Percentiles rank a stretch among this genome's conserved stretches.
Evolutionary conservation across 2,797 vertebrate species (phyloP).

Genomic region (Phataginus tricuspis): DNA sequence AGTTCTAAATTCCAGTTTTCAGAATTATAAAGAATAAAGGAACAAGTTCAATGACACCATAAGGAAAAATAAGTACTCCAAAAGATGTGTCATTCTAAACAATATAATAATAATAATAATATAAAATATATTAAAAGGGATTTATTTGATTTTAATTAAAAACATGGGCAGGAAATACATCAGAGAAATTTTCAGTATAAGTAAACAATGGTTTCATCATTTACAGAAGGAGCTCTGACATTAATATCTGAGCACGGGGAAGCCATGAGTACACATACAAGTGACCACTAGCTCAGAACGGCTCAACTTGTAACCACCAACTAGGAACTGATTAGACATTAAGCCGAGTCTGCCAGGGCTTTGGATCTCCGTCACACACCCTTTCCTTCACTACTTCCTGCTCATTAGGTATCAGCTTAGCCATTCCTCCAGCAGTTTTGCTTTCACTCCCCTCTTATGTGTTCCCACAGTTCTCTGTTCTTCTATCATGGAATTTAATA

Average conservation of each 20-base stretch:
- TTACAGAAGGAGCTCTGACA: slow-evolving; percentile 40
- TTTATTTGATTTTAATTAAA: neutral
- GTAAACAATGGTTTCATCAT: neutral
- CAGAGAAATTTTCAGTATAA: neutral
- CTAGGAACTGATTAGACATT: neutral
- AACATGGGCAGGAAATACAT: neutral
- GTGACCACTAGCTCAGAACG: neutral
- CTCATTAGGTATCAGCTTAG: neutral
- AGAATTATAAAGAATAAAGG: neutral
- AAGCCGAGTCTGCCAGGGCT: neutral
- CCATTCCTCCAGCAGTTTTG: neutral
- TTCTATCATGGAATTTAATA: neutral
- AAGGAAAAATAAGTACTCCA: neutral
- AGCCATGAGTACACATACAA: neutral
- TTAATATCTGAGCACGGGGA: neutral
- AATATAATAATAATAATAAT: neutral
- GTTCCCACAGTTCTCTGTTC: neutral
- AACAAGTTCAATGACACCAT: neutral
- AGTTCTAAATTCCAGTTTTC: slow-evolving; percentile 14
- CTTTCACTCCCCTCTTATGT: neutral
- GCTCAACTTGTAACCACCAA: neutral
- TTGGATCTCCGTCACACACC: neutral
- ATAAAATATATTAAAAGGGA: neutral
- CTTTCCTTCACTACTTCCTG: neutral
- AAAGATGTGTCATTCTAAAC: neutral